Conservation (phyloP, 2,888 invertebrate genomes). For the Zaprionus obscuricornis region DNA sequence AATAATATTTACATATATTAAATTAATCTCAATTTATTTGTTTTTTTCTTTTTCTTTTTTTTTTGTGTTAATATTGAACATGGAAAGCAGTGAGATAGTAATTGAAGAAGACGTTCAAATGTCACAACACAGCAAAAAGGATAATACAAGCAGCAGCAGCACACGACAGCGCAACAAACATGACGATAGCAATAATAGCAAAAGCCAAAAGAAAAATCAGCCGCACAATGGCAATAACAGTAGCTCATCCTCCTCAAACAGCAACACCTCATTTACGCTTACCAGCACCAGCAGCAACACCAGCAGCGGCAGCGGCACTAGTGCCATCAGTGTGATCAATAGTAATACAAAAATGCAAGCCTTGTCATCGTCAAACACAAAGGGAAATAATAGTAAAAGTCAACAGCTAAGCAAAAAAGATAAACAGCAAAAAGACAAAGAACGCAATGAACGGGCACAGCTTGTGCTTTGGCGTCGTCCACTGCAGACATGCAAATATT, state of each 20-base stretch:
- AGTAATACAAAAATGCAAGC: slow-evolving; percentile 3
- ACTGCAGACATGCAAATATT: slow-evolving; percentile 91
- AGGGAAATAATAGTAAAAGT: slow-evolving; percentile 37
- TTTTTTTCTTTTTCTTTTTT: no score
- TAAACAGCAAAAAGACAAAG: slow-evolving; percentile 82
- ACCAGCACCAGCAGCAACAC: slow-evolving; percentile 16
- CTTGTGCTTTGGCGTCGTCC: slow-evolving; percentile 93
- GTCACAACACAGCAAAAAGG: slow-evolving; percentile 80
- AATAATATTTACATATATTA: neutral
- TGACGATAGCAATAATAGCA: slow-evolving; percentile 49
- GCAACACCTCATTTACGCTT: slow-evolving; percentile 30
- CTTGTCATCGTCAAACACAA: no score
- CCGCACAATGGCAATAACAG: slow-evolving; percentile 46
- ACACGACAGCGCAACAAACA: slow-evolving; percentile 50
- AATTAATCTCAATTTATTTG: neutral
- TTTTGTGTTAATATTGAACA: no score
- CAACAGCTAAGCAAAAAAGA: slow-evolving; percentile 68
- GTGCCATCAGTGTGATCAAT: no score
- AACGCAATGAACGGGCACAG: slow-evolving; percentile 85
- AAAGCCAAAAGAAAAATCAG: slow-evolving; percentile 55
- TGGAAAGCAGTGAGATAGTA: slow-evolving; percentile 14
- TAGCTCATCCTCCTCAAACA: slow-evolving; percentile 14
- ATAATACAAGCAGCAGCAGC: slow-evolving; percentile 50
- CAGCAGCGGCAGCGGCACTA: slow-evolving; percentile 8
- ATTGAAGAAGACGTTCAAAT: slow-evolving; percentile 62